Evolutionary conservation across 2,888 invertebrate species (phyloP).

Genomic region (Leptinotarsa haldemani): DNA sequence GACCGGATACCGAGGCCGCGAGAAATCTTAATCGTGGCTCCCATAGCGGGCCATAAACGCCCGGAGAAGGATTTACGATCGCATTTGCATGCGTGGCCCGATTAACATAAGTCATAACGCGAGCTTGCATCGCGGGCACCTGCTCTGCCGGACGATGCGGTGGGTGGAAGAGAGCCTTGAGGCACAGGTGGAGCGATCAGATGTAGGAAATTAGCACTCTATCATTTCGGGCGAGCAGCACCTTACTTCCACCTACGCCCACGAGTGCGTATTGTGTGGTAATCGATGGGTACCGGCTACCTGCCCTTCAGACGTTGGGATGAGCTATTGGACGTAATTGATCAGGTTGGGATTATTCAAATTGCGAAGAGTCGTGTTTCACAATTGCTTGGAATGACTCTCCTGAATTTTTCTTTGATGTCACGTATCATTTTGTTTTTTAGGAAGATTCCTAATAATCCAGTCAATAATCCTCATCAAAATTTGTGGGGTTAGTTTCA

Average conservation of each 20-base stretch:
- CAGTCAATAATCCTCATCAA: no score
- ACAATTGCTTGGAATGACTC: no score
- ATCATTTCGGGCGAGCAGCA: slow-evolving; percentile 45
- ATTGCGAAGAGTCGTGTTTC: no score
- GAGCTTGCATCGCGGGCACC: slow-evolving; percentile 43
- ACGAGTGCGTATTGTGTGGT: slow-evolving; percentile 38
- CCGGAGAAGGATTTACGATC: slow-evolving; percentile 47
- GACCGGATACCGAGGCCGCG: slow-evolving; percentile 41
- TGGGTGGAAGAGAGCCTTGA: slow-evolving; percentile 48
- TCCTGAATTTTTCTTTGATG: no score
- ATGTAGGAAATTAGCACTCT: slow-evolving; percentile 45
- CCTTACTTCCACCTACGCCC: slow-evolving; percentile 48
- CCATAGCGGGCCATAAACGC: slow-evolving; percentile 45
- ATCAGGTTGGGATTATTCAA: not conserved
- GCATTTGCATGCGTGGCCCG: slow-evolving; percentile 46
- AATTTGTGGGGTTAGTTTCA: no score
- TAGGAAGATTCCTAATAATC: no score
- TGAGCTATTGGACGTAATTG: not conserved
- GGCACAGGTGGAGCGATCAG: slow-evolving; percentile 50
- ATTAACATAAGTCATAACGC: slow-evolving; percentile 50
- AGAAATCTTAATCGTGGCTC: slow-evolving; percentile 48
- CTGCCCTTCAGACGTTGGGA: not conserved
- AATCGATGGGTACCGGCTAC: slow-evolving; percentile 20
- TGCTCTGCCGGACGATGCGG: slow-evolving; percentile 32
- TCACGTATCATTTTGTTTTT: no score